Conservation (phyloP, 2,888 invertebrate species). For the Polymixis lichenea region DNA sequence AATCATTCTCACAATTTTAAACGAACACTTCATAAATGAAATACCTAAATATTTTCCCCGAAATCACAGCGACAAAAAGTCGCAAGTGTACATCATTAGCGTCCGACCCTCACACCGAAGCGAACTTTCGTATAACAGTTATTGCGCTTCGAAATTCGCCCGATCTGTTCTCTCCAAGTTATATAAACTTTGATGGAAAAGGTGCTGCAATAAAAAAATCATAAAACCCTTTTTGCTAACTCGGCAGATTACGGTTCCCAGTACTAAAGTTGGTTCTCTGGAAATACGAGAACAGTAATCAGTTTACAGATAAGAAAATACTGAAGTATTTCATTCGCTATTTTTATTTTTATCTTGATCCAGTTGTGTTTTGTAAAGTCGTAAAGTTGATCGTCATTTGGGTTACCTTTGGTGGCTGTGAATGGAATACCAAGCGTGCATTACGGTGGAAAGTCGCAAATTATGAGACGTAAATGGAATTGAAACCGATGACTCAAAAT, state of each 20-base stretch:
- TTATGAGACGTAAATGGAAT: slow-evolving; percentile 3
- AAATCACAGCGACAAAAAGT: slow-evolving; percentile 35
- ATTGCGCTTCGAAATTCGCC: slow-evolving; percentile 51
- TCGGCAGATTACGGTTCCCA: slow-evolving; percentile 60
- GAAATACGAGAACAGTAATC: slow-evolving; percentile 61
- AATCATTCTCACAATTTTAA: neutral
- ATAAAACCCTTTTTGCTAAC: slow-evolving; percentile 69
- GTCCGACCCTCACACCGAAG: slow-evolving; percentile 48
- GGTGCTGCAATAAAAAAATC: slow-evolving; percentile 68
- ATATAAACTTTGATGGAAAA: slow-evolving; percentile 67
- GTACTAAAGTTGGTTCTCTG: slow-evolving; percentile 54
- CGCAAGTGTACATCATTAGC: slow-evolving; percentile 32
- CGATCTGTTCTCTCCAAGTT: slow-evolving; percentile 57
- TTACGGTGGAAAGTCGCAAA: neutral
- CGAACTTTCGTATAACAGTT: slow-evolving; percentile 62
- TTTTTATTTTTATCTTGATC: slow-evolving; percentile 55
- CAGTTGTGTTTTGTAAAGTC: slow-evolving; percentile 27
- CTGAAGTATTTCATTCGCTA: slow-evolving; percentile 35
- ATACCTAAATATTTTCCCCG: slow-evolving; percentile 18
- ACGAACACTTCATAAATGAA: slow-evolving; percentile 3
- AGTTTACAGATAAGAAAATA: slow-evolving; percentile 56
- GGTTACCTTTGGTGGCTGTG: slow-evolving; percentile 13
- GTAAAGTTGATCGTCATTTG: slow-evolving; percentile 27
- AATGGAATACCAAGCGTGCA: slow-evolving; percentile 8
- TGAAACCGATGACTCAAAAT: too few relatives aligned